Evolutionary conservation across 2,797 vertebrate species (phyloP).

Genomic region (Pelochelys cantorii): DNA sequence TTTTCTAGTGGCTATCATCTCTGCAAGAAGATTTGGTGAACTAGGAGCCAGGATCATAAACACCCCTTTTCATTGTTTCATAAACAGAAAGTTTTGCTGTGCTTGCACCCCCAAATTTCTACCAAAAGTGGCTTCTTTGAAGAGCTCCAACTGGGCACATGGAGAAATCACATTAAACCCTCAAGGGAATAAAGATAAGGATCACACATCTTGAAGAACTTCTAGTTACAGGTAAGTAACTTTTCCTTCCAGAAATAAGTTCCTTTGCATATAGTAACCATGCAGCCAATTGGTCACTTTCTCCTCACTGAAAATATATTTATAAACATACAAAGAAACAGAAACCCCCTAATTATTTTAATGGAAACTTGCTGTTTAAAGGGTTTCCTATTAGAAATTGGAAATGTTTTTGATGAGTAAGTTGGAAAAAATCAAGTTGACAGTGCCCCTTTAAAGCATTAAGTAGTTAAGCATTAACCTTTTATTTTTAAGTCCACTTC

Average conservation of each 20-base stretch:
- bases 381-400: constrained; percentile 6
- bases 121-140: no score
- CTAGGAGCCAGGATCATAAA: no score
- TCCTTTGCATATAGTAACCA: neutral
- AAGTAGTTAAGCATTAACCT: neutral
- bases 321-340: constrained; percentile 19
- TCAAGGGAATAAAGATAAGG: no score
- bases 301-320: neutral
- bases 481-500: constrained; percentile 11
- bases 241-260: constrained; percentile 5
- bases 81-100: no score
- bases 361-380: constrained; percentile 6
- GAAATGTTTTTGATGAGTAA: neutral
- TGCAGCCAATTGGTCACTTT: constrained; percentile 32
- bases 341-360: constrained; percentile 37
- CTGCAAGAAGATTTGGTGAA: no score
- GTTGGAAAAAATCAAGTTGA: neutral
- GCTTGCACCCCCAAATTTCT: no score
- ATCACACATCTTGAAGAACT: no score
- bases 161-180: no score
- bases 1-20: no score
- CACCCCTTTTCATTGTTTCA: no score
- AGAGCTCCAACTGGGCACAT: no score
- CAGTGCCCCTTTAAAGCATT: neutral
- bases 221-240: neutral